Evolutionary conservation across 2,797 vertebrate genomes (phyloP).

Genomic region (Carcharodon carcharias): DNA sequence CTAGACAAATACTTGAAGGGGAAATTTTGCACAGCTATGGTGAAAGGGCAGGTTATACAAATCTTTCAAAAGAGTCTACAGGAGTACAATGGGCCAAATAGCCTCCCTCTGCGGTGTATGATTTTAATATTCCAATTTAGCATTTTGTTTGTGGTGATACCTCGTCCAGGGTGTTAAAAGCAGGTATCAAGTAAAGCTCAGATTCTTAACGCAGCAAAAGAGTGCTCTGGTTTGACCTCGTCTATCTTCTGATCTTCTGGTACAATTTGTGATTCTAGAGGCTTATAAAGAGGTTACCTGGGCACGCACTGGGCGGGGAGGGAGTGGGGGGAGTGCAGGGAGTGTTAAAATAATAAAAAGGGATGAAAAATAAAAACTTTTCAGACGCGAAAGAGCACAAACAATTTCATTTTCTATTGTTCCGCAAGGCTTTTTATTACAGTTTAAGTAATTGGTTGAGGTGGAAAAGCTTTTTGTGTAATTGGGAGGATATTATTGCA

Average conservation of each 20-base stretch:
- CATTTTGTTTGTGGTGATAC: not conserved
- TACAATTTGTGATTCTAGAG: not conserved
- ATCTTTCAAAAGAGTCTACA: not conserved
- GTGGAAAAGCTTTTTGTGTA: conserved; percentile 33
- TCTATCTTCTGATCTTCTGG: not conserved
- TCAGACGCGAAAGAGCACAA: not conserved
- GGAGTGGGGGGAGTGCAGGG: too few relatives aligned
- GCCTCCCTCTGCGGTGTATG: not conserved
- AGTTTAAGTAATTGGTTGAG: conserved; percentile 36
- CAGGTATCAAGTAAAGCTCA: not conserved
- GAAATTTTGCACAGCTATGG: too few relatives aligned
- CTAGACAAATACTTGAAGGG: too few relatives aligned
- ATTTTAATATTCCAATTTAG: not conserved
- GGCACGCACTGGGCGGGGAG: not conserved
- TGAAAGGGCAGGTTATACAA: not conserved
- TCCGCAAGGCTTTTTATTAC: not conserved
- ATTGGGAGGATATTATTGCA: conserved; percentile 32
- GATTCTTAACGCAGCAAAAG: not conserved
- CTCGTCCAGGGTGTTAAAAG: not conserved
- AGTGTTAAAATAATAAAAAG: not conserved
- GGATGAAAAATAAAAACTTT: not conserved
- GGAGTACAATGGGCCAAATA: not conserved
- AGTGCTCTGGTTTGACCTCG: not conserved
- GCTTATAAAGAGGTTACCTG: not conserved
- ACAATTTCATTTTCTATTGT: conserved; percentile 9